Evolutionary conservation across 2,113 vertebrate genomes (phyloP), one percentile per base, ranked within the genome.

Genomic region (Vireo altiloquus): DNA sequence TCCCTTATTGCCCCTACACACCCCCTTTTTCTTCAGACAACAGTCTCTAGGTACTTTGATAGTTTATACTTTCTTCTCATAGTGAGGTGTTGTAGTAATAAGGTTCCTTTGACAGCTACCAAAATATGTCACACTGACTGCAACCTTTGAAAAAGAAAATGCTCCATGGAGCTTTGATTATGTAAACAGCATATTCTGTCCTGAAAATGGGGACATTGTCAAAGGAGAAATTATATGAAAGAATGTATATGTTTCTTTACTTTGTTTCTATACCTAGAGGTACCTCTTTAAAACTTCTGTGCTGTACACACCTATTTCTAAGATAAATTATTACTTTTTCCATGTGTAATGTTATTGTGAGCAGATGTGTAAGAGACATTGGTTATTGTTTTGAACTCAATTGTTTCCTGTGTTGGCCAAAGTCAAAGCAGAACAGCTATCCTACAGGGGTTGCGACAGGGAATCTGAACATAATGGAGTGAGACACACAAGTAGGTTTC

Each of bases 91-190:
- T 89, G 42, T 61, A 66, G 35, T 42, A 95, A 79, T 93, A 96
- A 94, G 80, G 46, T 46, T 97, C 65, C 39, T 97, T 95, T 87
- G 63, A 59, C 82, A 90, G 44, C 87, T 94, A 96, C 64, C 66
- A 86, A 82, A 91, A 64, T 40, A 83, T 94, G 87, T 95, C 94
- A 84, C 89, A 61, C 66, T 90, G 66, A 88, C 65, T 87, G n/a
- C 86, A 96, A 96, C 77, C 88, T 96, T 97, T 97, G 94, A 79
- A 94, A 96, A 96, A 84, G 63, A 42, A 96, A 98, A 97, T 65
- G 78, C 57, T 97, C 75, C 69, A 60, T 94, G 91, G 82, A 92
- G 76, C 50, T 97, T 95, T 94, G 52, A 82, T 95, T 96, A 49
- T 84, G 69, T 76, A 95, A 97, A 77, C 65, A 93, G 19, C 56